Percentiles rank a stretch among this genome's conserved stretches.
Evolutionary conservation across 2,888 invertebrate species (phyloP).

Genomic region (Drosophila subquinaria): DNA sequence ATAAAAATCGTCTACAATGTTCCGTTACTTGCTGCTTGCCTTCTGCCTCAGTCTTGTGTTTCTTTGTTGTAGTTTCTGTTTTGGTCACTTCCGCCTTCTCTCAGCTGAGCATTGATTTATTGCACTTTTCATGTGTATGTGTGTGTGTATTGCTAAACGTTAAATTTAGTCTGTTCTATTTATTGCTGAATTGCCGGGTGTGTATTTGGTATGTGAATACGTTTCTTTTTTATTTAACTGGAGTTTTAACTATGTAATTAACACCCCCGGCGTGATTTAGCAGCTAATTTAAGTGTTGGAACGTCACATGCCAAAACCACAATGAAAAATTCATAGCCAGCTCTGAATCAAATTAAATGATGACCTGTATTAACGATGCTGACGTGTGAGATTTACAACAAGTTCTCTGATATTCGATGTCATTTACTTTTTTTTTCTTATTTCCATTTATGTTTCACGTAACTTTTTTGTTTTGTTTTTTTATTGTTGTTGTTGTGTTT

Average conservation of each 20-base stretch:
- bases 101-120: slow-evolving; percentile 69
- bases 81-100: slow-evolving; percentile 59
- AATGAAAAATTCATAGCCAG: slow-evolving; percentile 24
- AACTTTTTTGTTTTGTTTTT: slow-evolving; percentile 67
- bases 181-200: slow-evolving; percentile 29
- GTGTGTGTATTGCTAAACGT: slow-evolving; percentile 27
- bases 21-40: slow-evolving; percentile 36
- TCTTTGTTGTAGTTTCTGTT: slow-evolving; percentile 52
- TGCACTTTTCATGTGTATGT: slow-evolving; percentile 54
- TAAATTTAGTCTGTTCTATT: slow-evolving; percentile 42
- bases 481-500: slow-evolving; percentile 30
- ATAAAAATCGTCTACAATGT: slow-evolving; percentile 18
- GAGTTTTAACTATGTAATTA: slow-evolving; percentile 57
- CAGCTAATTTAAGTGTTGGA: slow-evolving; percentile 34
- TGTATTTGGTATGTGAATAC: slow-evolving; percentile 5
- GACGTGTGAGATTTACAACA: slow-evolving; percentile 31
- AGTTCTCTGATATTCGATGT: slow-evolving; percentile 47
- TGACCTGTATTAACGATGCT: slow-evolving; percentile 33
- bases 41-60: slow-evolving; percentile 48
- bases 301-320: slow-evolving; percentile 60
- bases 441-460: slow-evolving; percentile 76
- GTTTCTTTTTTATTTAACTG: slow-evolving; percentile 18
- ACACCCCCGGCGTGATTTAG: slow-evolving; percentile 42
- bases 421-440: slow-evolving; percentile 61
- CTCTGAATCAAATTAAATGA: slow-evolving; percentile 34